Percentiles rank a stretch among this genome's conserved stretches.
phyloP scores from a whole-genome alignment of 1,140 invertebrate genomes.

The Acromyrmex heyeri region DNA sequence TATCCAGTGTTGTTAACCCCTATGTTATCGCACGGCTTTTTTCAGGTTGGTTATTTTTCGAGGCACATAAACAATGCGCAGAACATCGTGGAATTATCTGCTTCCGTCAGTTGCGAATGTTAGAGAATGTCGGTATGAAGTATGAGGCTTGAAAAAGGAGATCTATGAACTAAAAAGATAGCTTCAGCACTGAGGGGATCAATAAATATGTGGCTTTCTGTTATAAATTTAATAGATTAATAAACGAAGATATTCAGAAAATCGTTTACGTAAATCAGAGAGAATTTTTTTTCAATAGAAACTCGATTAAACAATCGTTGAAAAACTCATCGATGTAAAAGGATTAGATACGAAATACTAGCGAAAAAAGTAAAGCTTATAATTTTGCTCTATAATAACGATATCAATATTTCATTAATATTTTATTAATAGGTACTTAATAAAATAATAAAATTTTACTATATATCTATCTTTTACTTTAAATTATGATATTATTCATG shows the following conservation, averaged over 20 bases:
- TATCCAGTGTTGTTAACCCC: slow-evolving; percentile 30
- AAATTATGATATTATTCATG: neutral
- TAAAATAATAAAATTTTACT: neutral
- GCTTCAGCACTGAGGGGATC: neutral
- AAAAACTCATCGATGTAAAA: neutral
- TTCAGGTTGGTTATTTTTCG: slow-evolving; percentile 1
- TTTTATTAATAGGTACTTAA: slow-evolving; percentile 3
- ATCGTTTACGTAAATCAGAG: neutral
- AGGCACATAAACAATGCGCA: slow-evolving; percentile 13
- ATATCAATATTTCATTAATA: neutral
- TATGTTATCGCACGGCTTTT: slow-evolving; percentile 24
- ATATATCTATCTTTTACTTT: no score
- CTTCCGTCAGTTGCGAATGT: slow-evolving; percentile 14
- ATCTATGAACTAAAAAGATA: slow-evolving; percentile 18
- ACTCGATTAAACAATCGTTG: neutral
- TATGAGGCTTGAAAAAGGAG: neutral
- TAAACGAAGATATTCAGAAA: neutral
- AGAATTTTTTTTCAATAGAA: neutral
- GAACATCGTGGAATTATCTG: slow-evolving; percentile 14
- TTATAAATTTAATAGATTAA: slow-evolving; percentile 4
- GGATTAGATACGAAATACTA: neutral
- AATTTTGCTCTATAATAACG: neutral
- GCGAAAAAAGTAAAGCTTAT: neutral
- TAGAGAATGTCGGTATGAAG: neutral
- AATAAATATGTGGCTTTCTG: neutral